Conservation (phyloP, 2,113 vertebrate species). For the Vulpes vulpes region DNA sequence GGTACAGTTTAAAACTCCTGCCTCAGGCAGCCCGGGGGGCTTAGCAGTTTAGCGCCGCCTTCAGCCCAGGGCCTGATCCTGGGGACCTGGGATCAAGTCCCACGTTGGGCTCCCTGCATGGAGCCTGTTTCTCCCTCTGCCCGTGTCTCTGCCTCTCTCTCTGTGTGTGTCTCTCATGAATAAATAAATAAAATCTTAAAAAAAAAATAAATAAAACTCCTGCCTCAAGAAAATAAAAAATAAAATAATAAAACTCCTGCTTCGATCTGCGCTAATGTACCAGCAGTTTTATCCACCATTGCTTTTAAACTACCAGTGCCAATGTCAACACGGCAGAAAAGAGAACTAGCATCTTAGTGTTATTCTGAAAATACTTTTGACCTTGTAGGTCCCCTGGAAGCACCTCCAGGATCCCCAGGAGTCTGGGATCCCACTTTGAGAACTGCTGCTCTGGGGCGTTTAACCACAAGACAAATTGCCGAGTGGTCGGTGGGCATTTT, state of each 20-base stretch:
- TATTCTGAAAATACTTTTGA: conserved; percentile 41
- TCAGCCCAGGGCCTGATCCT: too few species aligned
- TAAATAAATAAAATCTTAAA: too few species aligned
- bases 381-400: background rate
- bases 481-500: background rate
- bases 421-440: background rate
- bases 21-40: background rate
- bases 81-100: too few species aligned
- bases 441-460: background rate
- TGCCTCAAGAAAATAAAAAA: too few species aligned
- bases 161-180: too few species aligned
- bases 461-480: background rate
- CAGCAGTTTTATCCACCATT: background rate
- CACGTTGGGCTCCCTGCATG: too few species aligned
- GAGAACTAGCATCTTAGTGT: background rate
- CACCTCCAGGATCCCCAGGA: background rate
- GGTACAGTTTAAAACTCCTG: background rate
- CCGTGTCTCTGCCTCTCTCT: too few species aligned
- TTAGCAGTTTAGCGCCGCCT: too few species aligned
- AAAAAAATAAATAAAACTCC: too few species aligned
- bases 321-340: background rate
- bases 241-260: too few species aligned
- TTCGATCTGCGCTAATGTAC: background rate
- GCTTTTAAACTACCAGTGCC: background rate
- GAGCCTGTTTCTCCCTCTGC: too few species aligned